Percentiles rank a stretch among this genome's conserved stretches.
These are phyloP conservation scores for Macaca fascicularis DNA, from an alignment of 2,113 vertebrate species.

Conservation along the genomic window T2T-MFA8v1.1 NC_088380.1:69663501-69664000, in stretches of 20 bases:
- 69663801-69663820: not conserved
- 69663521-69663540: conserved; percentile 19
- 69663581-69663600: not conserved
- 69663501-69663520: conserved; percentile 16
- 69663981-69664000: not conserved
- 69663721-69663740: not conserved
- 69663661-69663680: not conserved
- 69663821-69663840: not conserved
- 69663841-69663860: not conserved
- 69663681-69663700: not conserved
- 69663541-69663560: conserved; percentile 11
- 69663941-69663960: not conserved
- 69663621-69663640: not conserved
- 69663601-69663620: conserved; percentile 36
- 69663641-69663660: not conserved
- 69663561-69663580: not conserved
- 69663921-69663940: not conserved
- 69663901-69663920: not conserved
- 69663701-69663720: not conserved
- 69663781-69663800: not conserved
- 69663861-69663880: not conserved
- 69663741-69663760: rapidly evolving
- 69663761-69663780: not conserved
- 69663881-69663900: not conserved
- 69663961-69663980: not conserved